A percentile compares a stretch with the other conserved stretches of the same genome.
Evolutionary conservation across 2,797 vertebrate genomes (phyloP).

Genomic region (Rousettus madagascariensis): DNA sequence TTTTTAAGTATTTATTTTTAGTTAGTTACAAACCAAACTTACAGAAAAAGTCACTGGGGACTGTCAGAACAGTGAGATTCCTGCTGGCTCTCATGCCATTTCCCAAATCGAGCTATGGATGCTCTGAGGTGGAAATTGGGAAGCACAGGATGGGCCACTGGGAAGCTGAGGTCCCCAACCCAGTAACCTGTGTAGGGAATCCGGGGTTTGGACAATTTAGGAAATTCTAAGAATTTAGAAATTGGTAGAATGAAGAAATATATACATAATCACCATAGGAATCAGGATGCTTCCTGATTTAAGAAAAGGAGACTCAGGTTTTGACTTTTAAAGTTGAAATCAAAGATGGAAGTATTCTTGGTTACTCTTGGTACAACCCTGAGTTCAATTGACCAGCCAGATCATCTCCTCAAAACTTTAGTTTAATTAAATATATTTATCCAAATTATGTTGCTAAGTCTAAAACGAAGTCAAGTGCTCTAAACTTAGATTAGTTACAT

Average conservation of each 20-base stretch:
- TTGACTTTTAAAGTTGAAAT: conserved; percentile 2
- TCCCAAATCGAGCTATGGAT: neutral
- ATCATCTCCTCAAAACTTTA: neutral
- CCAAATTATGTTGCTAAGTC: neutral
- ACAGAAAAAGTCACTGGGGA: neutral
- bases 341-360: neutral
- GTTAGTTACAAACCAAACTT: neutral
- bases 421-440: neutral
- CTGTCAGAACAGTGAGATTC: neutral
- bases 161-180: neutral
- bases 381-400: neutral
- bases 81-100: neutral
- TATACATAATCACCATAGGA: neutral
- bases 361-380: neutral
- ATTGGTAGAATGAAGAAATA: neutral
- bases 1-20: neutral
- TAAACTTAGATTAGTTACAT: neutral
- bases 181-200: neutral
- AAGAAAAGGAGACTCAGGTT: neutral
- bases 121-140: neutral
- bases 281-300: neutral
- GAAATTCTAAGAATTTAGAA: neutral
- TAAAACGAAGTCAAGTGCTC: neutral
- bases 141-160: neutral
- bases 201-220: neutral